A percentile compares a stretch with the other conserved stretches of the same genome.
Evolutionary conservation across 2,888 invertebrate species (phyloP).

Genomic region (Sericinus montela): DNA sequence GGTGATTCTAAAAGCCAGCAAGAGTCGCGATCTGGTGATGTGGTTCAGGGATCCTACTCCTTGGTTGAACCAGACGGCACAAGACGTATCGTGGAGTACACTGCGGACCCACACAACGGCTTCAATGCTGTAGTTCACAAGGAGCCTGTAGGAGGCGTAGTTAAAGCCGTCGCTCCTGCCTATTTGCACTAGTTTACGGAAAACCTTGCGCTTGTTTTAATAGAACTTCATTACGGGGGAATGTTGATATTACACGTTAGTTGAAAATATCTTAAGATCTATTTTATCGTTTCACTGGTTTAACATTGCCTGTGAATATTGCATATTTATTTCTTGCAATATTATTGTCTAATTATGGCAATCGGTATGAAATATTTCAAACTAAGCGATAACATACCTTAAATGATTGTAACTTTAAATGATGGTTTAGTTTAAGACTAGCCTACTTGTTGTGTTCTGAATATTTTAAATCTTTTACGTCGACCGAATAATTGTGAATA

Average conservation of each 20-base stretch:
- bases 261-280: not conserved
- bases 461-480: not conserved
- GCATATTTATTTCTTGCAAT: conserved; percentile 2
- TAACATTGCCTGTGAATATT: not conserved
- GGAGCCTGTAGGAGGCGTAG: conserved; percentile 72
- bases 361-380: conserved; percentile 1
- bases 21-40: conserved; percentile 79
- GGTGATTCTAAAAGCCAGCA: conserved; percentile 74
- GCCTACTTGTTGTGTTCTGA: not conserved
- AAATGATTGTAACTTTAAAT: conserved; percentile 2
- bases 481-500: not conserved
- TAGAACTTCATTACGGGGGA: no score
- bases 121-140: conserved; percentile 84
- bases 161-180: conserved; percentile 59
- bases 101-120: conserved; percentile 82
- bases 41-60: conserved; percentile 82
- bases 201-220: not conserved
- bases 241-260: not conserved
- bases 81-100: conserved; percentile 81
- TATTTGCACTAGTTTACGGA: conserved; percentile 41
- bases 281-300: not conserved
- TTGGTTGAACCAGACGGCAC: conserved; percentile 82
- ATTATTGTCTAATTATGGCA: not conserved
- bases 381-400: not conserved
- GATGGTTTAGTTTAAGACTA: not conserved